phyloP scores from a whole-genome alignment of 2,888 invertebrate genomes.

The Cerastoderma edule region DNA sequence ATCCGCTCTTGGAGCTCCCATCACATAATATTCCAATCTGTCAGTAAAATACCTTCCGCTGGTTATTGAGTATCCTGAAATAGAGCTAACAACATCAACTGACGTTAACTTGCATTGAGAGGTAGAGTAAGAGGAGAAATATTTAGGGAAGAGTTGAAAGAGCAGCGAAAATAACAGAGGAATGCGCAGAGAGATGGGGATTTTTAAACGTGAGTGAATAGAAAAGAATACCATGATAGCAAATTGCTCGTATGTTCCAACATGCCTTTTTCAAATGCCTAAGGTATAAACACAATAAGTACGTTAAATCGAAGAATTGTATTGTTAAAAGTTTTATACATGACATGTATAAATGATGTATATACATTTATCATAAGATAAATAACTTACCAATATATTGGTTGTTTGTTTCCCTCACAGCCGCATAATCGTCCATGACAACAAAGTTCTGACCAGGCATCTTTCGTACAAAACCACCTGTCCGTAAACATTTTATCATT shows the following conservation, averaged over 20 bases:
- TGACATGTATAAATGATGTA: too few species aligned
- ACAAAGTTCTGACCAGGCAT: slow-evolving; percentile 30
- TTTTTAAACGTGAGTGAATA: too few species aligned
- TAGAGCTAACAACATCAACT: not conserved
- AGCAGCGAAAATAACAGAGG: not conserved
- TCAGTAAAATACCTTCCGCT: slow-evolving; percentile 63
- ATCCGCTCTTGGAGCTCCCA: slow-evolving; percentile 66
- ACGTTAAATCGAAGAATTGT: too few species aligned
- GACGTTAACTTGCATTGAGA: not conserved
- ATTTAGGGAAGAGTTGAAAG: not conserved
- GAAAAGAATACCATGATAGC: too few species aligned
- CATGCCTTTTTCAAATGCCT: too few species aligned
- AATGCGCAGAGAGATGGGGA: too few species aligned
- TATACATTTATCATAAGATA: not conserved
- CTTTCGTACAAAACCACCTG: slow-evolving; percentile 58
- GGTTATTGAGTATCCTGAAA: slow-evolving; percentile 64
- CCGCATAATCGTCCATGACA: slow-evolving; percentile 48
- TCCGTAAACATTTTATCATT: too few species aligned
- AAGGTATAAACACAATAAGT: too few species aligned
- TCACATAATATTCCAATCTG: slow-evolving; percentile 44
- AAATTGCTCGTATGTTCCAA: not conserved
- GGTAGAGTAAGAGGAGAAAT: not conserved
- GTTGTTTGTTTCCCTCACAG: slow-evolving; percentile 41
- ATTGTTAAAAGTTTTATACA: too few species aligned
- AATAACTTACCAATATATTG: slow-evolving; percentile 59